These are phyloP conservation scores for Pangasius krempfi DNA, from an alignment of 2,797 vertebrate genomes.

Conservation along the genomic window DNA sequence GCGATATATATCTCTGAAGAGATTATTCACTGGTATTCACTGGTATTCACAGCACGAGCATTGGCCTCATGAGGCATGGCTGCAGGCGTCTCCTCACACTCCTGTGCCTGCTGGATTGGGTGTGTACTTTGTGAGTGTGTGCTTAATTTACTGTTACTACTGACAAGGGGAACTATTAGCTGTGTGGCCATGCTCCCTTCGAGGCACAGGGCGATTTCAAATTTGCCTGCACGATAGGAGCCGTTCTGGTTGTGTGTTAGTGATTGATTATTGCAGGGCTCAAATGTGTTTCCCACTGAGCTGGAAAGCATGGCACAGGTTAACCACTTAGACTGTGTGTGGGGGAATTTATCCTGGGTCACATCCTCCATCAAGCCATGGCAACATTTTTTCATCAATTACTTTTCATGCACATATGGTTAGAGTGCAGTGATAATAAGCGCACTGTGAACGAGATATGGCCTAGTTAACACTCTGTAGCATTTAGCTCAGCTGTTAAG, in stretches of 20 bases:
- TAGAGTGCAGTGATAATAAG: neutral
- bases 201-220: constrained; percentile 34
- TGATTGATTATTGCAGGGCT: constrained; percentile 39
- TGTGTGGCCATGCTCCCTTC: neutral
- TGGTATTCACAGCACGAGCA: neutral
- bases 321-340: constrained; percentile 10
- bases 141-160: constrained; percentile 41
- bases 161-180: constrained; percentile 30
- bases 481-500: neutral
- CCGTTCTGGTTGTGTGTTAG: constrained; percentile 5
- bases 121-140: neutral
- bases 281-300: constrained; percentile 5
- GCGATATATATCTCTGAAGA: neutral
- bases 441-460: neutral
- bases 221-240: constrained; percentile 38
- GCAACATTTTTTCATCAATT: constrained; percentile 10
- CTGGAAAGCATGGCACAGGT: constrained; percentile 33
- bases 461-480: neutral
- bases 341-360: constrained; percentile 18
- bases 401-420: constrained; percentile 8
- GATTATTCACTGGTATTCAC: neutral
- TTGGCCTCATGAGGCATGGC: neutral
- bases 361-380: constrained; percentile 17
- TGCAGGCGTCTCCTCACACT: neutral
- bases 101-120: constrained; percentile 18